phyloP scores from a whole-genome alignment of 1,140 invertebrate species.

The Tachypleus tridentatus region DNA sequence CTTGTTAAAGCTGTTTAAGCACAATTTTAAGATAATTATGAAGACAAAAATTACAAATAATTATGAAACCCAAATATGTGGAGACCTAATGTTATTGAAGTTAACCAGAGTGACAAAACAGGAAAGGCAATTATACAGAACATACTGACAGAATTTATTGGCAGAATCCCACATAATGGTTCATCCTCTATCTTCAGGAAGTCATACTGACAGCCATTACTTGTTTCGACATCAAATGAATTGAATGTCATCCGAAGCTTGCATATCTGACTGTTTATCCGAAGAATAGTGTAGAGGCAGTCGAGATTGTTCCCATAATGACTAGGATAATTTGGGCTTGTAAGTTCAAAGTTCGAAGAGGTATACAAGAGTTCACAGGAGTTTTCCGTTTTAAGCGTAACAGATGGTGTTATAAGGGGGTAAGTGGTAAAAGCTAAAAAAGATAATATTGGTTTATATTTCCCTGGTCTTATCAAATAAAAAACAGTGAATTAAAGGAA shows the following conservation, averaged over 20 bases:
- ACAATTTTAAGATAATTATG: too few species aligned
- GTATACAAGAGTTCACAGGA: slow-evolving; percentile 22
- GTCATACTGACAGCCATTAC: slow-evolving; percentile 23
- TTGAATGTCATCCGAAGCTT: slow-evolving; percentile 21
- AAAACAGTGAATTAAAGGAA: too few species aligned
- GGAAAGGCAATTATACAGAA: neutral
- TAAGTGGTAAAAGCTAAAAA: too few species aligned
- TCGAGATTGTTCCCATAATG: slow-evolving; percentile 19
- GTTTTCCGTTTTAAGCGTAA: too few species aligned
- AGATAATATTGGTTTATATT: too few species aligned
- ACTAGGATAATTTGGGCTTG: slow-evolving; percentile 23
- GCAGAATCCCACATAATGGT: slow-evolving; percentile 22
- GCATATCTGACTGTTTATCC: slow-evolving; percentile 20
- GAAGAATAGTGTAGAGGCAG: slow-evolving; percentile 20
- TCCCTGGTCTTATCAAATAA: too few species aligned
- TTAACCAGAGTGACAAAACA: too few species aligned
- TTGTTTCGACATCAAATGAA: slow-evolving; percentile 23
- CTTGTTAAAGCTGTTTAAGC: too few species aligned
- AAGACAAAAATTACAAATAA: too few species aligned
- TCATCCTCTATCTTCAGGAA: slow-evolving; percentile 24
- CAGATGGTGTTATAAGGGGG: too few species aligned
- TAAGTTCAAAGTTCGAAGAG: slow-evolving; percentile 19
- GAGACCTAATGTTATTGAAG: too few species aligned
- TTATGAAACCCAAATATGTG: too few species aligned
- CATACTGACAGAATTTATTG: slow-evolving; percentile 9